Evolutionary conservation across 2,797 vertebrate species (phyloP), one percentile per base, ranked within the genome.

Genomic region (Bradypodion ventrale): DNA sequence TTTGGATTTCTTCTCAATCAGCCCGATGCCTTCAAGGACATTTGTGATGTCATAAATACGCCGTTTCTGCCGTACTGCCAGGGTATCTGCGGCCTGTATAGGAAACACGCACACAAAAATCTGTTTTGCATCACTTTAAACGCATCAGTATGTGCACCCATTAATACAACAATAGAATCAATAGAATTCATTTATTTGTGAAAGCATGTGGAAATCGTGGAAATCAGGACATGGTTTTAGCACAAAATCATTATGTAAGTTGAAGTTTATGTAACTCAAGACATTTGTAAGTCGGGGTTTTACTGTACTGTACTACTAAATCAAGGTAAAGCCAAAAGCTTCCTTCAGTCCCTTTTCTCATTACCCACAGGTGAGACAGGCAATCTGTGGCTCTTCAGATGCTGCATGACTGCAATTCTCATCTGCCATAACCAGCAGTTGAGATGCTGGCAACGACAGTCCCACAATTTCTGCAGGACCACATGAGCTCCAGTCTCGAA

Each of bases 1-100:
- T 93, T 99, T 99, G 78, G 99, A 99, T 89, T 99, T 99, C 95
- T 99, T 99, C 95, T 99, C 99, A 0, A 99, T 99, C 82, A 99
- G 91, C 15, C 98, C 99, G 0, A 99, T 99, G 85, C 99, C 99
- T 92, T 99, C 99, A 92, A 99, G 94, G 74, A 99, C 99, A 60
- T 99, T 99, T 0, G 99, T 99, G 94, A 99, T 99, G 91, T 99
- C 99, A 0, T 99, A 99, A 92, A 99, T 99, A 0, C 99, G 97
- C 27, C 99, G 94, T 90, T 99, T 99, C 95, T 99, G 99, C 72
- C 98, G 96, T 88, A 99, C 99, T 21, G 98, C 99, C 92, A 99
- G 94, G 7, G 99, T 99, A 93, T 99, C 99, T 0, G 99, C 99
- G 76, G 99, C 98, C 99, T 99, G 94, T 32, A 82, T 65, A 63